Base-by-base conservation (phyloP, 2,113 vertebrate genomes). In the Maccullochella peelii region DNA sequence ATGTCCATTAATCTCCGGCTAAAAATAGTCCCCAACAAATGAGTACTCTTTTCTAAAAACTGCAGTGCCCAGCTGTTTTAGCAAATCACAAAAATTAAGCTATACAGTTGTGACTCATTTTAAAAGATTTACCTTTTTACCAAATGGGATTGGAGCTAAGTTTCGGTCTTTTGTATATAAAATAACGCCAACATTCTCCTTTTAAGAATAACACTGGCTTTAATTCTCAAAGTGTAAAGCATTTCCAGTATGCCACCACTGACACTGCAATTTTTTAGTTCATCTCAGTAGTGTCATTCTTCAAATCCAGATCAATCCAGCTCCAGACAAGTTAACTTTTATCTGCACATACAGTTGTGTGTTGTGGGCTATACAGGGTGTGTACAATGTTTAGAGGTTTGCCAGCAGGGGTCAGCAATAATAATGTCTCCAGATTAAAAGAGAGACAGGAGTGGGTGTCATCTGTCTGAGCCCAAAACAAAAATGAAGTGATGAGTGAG, bases 341-440 rank as follows among this genome's bases (percentile, higher is more conserved):
- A 77, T 72, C 50, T 47, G n/a, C 49, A 38, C n/a, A 61, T 20
- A 38, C 20, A 59, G 3, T 49, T 71, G 30, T 75, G 8, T 62
- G n/a, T 52, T 74, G 12, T 44, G 59, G 42, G 8, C 25, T 36
- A 15, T 8, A n/a, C 16, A 40, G 15, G 8, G 21, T 67, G n/a
- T 63, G 47, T 70, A 50, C 52, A 63, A 63, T 40, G 38, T 58
- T 63, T 86, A 77, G 50, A 42, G 5, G 50, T 47, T 54, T 62
- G 66, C 77, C 86, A 86, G 63, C 38, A 79, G 80, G 65, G 63
- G 65, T 74, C 47, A 84, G 77, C 73, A 70, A 81, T 68, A 47
- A 50, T 57, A 57, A 57, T 27, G 47, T 71, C 27, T 68, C 55
- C 55, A 44, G 81, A 52, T 44, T n/a, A 62, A 62, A 25, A 20